Conservation (phyloP, 2,888 invertebrate species). For the Pandemis corylana region DNA sequence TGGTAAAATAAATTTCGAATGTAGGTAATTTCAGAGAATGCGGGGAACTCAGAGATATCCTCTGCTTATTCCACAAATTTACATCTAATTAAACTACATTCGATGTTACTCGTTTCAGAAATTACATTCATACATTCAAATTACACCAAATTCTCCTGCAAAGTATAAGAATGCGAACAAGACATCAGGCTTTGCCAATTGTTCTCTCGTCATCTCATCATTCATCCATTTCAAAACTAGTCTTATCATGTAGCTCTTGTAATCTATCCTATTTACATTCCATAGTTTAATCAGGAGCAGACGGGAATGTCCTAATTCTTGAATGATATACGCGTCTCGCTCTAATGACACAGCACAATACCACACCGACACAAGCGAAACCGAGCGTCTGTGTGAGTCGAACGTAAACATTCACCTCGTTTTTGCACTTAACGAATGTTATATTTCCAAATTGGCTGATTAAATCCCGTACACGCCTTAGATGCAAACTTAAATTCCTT, state of each 20-base stretch:
- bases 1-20: too few relatives aligned
- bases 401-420: conserved; percentile 50
- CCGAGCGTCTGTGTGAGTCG: conserved; percentile 42
- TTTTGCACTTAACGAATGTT: conserved; percentile 22
- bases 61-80: too few relatives aligned
- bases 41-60: too few relatives aligned
- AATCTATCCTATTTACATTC: conserved; percentile 64
- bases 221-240: background rate
- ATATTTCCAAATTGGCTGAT: conserved; percentile 24
- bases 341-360: conserved; percentile 79
- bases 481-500: conserved; percentile 32
- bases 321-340: conserved; percentile 77
- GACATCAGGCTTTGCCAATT: too few relatives aligned
- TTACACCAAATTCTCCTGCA: too few relatives aligned
- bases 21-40: too few relatives aligned
- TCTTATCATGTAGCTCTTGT: conserved; percentile 27
- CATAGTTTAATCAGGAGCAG: conserved; percentile 68
- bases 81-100: too few relatives aligned
- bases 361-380: conserved; percentile 57
- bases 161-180: too few relatives aligned
- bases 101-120: too few relatives aligned
- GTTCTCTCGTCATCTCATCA: too few relatives aligned
- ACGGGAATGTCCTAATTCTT: conserved; percentile 77
- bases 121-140: too few relatives aligned
- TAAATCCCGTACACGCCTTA: conserved; percentile 28